Percentiles rank a stretch among this genome's conserved stretches.
phyloP scores from a whole-genome alignment of 1,140 invertebrate genomes.

The Lysiphlebus fabarum region DNA sequence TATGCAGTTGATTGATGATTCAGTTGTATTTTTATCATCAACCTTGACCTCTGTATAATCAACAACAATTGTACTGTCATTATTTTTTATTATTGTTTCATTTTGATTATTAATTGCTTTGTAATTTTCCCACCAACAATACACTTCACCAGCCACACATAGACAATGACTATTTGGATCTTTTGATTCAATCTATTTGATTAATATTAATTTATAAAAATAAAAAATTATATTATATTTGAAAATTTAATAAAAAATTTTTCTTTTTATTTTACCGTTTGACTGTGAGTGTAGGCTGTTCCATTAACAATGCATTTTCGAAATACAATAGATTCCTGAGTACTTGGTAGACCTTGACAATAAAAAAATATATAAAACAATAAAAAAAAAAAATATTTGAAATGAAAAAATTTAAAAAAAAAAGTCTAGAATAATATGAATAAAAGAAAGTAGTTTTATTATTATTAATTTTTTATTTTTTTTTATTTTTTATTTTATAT shows the following conservation, averaged over 20 bases:
- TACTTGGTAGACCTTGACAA: no score
- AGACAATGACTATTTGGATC: slow-evolving; percentile 8
- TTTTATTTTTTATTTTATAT: no score
- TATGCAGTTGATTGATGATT: neutral
- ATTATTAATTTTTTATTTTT: no score
- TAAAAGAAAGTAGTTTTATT: no score
- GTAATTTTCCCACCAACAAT: slow-evolving; percentile 12
- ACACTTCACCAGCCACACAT: slow-evolving; percentile 5
- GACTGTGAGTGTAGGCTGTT: neutral
- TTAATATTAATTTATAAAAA: neutral
- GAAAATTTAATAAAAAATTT: neutral
- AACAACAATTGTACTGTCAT: neutral
- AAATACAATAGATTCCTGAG: neutral
- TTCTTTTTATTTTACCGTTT: neutral
- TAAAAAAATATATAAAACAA: no score
- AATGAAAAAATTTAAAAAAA: no score
- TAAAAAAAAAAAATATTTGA: no score
- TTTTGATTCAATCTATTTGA: neutral
- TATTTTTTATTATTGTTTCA: neutral
- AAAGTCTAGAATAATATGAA: no score
- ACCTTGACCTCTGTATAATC: slow-evolving; percentile 5
- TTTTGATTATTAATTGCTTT: neutral
- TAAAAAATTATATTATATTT: neutral
- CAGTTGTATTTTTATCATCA: neutral
- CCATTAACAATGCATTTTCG: slow-evolving; percentile 7